Evolutionary conservation across 2,113 vertebrate genomes (phyloP).

Genomic region (Tinamus guttatus): DNA sequence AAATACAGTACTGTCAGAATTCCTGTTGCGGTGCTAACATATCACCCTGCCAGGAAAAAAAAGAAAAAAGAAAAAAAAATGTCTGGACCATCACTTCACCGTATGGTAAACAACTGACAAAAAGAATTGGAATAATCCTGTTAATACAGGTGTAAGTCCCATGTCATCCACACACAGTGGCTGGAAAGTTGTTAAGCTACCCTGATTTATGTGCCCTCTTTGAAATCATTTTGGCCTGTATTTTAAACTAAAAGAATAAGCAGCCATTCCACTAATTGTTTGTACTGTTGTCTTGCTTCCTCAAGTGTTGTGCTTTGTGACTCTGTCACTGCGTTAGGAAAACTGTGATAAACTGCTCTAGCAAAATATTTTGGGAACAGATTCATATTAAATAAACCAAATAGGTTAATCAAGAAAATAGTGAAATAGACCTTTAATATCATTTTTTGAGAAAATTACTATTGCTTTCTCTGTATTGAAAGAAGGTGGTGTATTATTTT

Average conservation of each 20-base stretch:
- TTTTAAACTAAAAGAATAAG: not conserved
- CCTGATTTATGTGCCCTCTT: not conserved
- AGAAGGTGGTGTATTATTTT: not conserved
- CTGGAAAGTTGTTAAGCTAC: not conserved
- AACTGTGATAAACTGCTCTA: not conserved
- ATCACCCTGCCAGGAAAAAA: not conserved
- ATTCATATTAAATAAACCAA: not conserved
- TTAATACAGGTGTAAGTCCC: not conserved
- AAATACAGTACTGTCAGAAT: not conserved
- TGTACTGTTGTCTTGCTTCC: not conserved
- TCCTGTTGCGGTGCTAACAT: not conserved
- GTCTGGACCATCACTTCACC: not conserved
- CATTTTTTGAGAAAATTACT: not conserved
- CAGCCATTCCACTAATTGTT: not conserved
- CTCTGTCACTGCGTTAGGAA: not conserved
- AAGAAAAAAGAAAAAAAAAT: not conserved
- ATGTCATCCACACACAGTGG: not conserved
- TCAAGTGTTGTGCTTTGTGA: not conserved
- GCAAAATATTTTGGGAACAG: not conserved
- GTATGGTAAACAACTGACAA: not conserved
- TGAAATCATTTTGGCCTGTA: not conserved
- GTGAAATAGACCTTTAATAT: not conserved
- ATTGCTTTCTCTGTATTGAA: not conserved
- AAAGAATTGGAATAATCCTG: not conserved
- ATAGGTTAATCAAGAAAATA: not conserved